Percentiles rank a stretch among this genome's conserved stretches.
Evolutionary conservation across 2,113 vertebrate species (phyloP).

Genomic region (Oxyruncus cristatus): DNA sequence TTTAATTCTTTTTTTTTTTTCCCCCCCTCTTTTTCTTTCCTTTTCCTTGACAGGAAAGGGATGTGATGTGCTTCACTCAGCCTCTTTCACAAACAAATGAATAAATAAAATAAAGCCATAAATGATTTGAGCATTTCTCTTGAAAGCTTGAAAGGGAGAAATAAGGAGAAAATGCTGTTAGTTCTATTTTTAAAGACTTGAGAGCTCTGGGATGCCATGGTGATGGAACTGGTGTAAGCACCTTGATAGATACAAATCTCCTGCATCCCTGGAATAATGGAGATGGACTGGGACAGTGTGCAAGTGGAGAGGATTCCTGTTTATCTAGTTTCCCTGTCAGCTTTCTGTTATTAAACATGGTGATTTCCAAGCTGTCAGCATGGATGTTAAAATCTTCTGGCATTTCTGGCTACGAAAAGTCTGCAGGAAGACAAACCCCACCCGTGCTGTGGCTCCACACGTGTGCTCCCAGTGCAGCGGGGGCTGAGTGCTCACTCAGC

Average conservation of each 20-base stretch:
- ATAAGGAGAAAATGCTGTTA: conserved; percentile 3
- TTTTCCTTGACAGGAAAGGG: background rate
- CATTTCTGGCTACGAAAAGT: background rate
- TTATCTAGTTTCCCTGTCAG: background rate
- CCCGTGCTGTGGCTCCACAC: background rate
- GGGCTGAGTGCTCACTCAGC: background rate
- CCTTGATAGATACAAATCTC: background rate
- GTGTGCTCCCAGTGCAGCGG: background rate
- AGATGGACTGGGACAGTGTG: background rate
- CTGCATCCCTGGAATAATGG: background rate
- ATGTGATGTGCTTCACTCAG: background rate
- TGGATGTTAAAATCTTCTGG: conserved; percentile 27
- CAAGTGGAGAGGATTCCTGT: background rate
- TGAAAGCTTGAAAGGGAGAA: background rate
- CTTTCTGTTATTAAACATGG: background rate
- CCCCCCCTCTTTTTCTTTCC: rapidly evolving
- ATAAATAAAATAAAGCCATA: conserved; percentile 19
- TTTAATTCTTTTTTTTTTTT: background rate
- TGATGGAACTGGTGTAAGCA: conserved; percentile 1
- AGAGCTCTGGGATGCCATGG: background rate
- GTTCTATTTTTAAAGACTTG: conserved; percentile 33
- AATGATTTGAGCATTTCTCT: background rate
- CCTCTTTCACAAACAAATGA: background rate
- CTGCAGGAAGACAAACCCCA: conserved; percentile 24
- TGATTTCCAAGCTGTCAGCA: conserved; percentile 19